These are phyloP conservation scores for Strongylocentrotus purpuratus DNA, from an alignment of 35 echinoderm and acorn worm genomes.

Conservation along the genomic window DNA sequence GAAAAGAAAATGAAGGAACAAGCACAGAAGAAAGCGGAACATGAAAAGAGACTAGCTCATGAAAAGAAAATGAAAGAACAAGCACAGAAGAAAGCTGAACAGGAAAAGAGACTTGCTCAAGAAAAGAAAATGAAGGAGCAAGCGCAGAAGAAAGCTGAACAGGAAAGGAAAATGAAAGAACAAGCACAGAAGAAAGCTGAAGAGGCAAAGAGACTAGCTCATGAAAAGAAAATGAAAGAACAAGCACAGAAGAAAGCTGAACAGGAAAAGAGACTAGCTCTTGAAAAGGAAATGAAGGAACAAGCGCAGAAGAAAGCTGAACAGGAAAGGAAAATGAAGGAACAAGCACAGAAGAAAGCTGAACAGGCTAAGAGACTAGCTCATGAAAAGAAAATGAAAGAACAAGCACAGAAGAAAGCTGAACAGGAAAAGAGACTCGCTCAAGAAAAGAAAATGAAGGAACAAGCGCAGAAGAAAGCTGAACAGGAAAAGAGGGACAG, in stretches of 20 bases:
- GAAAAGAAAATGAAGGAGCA: not conserved
- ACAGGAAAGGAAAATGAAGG: not conserved
- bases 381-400: not conserved
- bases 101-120: too few species aligned
- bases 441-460: not conserved
- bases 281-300: not conserved
- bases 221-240: not conserved
- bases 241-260: too few species aligned
- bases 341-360: too few species aligned
- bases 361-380: not conserved
- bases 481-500: not conserved
- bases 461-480: not conserved
- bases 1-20: not conserved
- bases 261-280: too few species aligned
- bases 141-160: not conserved
- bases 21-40: not conserved
- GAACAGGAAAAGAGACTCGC: not conserved
- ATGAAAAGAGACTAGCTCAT: not conserved
- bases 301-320: not conserved
- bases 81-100: too few species aligned
- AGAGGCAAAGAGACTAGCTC: not conserved
- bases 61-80: not conserved
- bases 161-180: not conserved
- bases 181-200: not conserved
- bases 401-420: not conserved